Evolutionary conservation across 2,888 invertebrate species (phyloP).

Genomic region (Phaedon cochleariae): DNA sequence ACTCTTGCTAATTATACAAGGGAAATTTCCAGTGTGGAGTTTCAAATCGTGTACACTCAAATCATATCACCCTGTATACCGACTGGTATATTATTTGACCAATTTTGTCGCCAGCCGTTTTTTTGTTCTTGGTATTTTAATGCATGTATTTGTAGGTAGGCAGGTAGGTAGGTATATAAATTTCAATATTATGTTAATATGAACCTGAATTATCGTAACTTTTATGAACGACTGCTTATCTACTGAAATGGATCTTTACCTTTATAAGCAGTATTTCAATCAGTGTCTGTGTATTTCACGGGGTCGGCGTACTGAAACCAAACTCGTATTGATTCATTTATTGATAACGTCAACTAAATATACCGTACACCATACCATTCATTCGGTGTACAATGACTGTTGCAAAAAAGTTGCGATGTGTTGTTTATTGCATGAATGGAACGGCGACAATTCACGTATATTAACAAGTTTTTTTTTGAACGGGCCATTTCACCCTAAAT

Average conservation of each 20-base stretch:
- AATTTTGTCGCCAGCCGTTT: no score
- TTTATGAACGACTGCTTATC: no score
- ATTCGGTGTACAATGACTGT: neutral
- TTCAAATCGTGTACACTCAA: no score
- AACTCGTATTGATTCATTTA: slow-evolving; percentile 3
- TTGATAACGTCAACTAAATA: slow-evolving; percentile 9
- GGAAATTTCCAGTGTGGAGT: no score
- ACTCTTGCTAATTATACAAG: no score
- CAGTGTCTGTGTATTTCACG: neutral
- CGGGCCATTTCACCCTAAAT: no score
- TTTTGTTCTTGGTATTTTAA: no score
- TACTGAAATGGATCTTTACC: neutral
- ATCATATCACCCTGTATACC: no score
- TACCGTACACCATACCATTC: neutral
- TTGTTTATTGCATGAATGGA: neutral
- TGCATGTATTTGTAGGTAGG: no score
- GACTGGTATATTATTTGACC: no score
- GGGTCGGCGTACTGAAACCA: neutral
- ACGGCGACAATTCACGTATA: no score
- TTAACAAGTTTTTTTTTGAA: no score
- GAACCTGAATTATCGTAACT: neutral
- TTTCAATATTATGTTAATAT: neutral
- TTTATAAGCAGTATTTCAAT: slow-evolving; percentile 9
- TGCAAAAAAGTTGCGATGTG: neutral
- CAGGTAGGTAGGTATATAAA: neutral